phyloP scores from a whole-genome alignment of 2,113 vertebrate genomes.

The Athene noctua region DNA sequence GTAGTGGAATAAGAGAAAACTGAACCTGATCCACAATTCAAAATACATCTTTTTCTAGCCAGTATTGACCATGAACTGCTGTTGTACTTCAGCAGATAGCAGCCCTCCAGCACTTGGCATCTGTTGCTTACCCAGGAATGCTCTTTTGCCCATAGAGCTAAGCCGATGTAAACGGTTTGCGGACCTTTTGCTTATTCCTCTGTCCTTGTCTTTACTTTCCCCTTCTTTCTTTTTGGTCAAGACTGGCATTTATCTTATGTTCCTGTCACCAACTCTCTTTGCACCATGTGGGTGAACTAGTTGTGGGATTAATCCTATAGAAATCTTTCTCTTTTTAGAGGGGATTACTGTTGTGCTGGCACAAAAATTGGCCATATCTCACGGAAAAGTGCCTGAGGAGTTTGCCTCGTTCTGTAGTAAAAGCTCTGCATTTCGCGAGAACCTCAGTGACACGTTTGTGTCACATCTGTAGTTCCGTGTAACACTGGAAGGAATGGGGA shows the following conservation, averaged over 20 bases:
- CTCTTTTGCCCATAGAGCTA: neutral
- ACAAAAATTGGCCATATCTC: neutral
- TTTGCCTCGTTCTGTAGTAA: neutral
- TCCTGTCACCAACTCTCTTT: rapidly evolving
- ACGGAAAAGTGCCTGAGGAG: neutral
- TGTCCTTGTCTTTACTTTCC: neutral
- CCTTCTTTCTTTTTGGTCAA: neutral
- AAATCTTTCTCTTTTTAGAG: neutral
- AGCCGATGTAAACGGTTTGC: neutral
- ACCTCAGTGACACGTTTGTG: neutral
- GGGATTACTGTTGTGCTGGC: neutral
- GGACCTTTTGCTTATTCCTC: neutral
- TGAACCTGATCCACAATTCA: neutral
- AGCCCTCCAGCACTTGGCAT: neutral
- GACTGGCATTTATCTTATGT: neutral
- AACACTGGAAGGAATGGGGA: neutral
- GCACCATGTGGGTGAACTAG: rapidly evolving
- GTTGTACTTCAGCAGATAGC: neutral
- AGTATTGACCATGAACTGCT: neutral
- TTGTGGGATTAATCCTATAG: neutral
- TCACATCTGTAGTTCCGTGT: neutral
- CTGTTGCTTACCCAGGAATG: neutral
- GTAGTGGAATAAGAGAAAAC: neutral
- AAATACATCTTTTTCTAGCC: neutral
- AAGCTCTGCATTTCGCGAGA: neutral